Evolutionary conservation across 2,888 invertebrate genomes (phyloP), one percentile per base, ranked within the genome.

Genomic region (Cabera pusaria): DNA sequence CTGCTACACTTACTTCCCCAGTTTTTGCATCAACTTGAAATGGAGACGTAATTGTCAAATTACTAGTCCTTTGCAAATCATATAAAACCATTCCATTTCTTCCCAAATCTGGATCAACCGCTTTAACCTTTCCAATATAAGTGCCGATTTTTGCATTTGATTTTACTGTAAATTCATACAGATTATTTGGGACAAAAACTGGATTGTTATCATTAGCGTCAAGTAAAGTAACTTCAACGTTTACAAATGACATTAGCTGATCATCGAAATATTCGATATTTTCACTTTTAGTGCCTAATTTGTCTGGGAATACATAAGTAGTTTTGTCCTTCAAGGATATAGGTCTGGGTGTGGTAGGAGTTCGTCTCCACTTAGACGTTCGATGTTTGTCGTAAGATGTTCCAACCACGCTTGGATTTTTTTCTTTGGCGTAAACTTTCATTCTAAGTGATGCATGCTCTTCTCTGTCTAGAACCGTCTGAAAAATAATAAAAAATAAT

Each of bases 141-240:
- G 93, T 91, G 0, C 94, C 95, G 16, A 93, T 77, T 42, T 91
- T 90, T 0, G 93, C 92, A 39, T 94, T 93, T 0, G 92, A 92
- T 35, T 92, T 92, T 0, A 95, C 91, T 27, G 90, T 84, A 59
- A 97, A 95, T 62, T 95, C 94, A 59, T 96, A 97, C 2, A 96
- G 85, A 72, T 96, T 96, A 36, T 93, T 94, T 2, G 96, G 95
- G 10, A 95, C 91, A 64, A 97, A 97, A 11, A 93, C 92, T 0
- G 98, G 97, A 56, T 95, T 95, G 60, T 97, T 97, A 68, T 98
- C 97, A 67, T 98, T 98, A 6, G 97, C 95, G 68, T 98, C 97
- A 0, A 95, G 84, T 11, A 97, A 75, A 0, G 94, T 94, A 0
- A 97, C 94, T 80, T 96, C 95, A 0, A 97, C 94, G 20, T 91